Evolutionary conservation across 2,888 invertebrate species (phyloP).

Genomic region (Tachina lurida): DNA sequence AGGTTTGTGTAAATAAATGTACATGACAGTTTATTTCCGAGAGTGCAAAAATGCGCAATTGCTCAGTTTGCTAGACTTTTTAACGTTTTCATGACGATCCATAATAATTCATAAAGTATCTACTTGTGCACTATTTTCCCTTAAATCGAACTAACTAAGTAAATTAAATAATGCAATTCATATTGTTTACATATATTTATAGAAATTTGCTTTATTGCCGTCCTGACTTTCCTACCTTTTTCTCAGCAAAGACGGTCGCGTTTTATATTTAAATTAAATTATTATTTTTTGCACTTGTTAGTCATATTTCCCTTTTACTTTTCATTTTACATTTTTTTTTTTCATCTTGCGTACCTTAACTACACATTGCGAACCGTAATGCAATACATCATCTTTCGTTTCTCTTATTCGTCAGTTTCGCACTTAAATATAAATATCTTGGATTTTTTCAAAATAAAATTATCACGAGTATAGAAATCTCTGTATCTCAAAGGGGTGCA

Average conservation of each 20-base stretch:
- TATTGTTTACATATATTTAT: too few species aligned
- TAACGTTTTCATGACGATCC: too few species aligned
- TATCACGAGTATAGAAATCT: constrained; percentile 37
- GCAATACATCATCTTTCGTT: constrained; percentile 11
- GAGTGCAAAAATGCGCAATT: too few species aligned
- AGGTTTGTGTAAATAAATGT: too few species aligned
- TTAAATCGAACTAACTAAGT: too few species aligned
- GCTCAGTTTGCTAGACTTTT: too few species aligned
- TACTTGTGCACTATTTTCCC: too few species aligned
- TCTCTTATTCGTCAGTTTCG: constrained; percentile 18
- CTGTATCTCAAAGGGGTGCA: constrained; percentile 49
- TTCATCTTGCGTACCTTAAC: background rate
- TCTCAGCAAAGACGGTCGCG: background rate
- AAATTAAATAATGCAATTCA: too few species aligned
- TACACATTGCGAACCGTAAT: background rate
- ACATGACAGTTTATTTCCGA: too few species aligned
- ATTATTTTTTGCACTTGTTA: constrained; percentile 53
- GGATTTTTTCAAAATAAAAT: constrained; percentile 30
- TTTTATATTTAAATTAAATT: constrained; percentile 19
- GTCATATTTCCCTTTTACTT: constrained; percentile 59
- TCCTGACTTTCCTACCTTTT: constrained; percentile 5
- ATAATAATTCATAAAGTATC: too few species aligned
- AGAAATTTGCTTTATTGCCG: background rate
- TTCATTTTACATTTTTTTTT: background rate
- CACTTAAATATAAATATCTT: constrained; percentile 9